Percentiles rank a stretch among this genome's conserved stretches.
These are phyloP conservation scores for Eretmocerus hayati DNA, from an alignment of 2,888 invertebrate species.

Conservation along the genomic window DNA sequence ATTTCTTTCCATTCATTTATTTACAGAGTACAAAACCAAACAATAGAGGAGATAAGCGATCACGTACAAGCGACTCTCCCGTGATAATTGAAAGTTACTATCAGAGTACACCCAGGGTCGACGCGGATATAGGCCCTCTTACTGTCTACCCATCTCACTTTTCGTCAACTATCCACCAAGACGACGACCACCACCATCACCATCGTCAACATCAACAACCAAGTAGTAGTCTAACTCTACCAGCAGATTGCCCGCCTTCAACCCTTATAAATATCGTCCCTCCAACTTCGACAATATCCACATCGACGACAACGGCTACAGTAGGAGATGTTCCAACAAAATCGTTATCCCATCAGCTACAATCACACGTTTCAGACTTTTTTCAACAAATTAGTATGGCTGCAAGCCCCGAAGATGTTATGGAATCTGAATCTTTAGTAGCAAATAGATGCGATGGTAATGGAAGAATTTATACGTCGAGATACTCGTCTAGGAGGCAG, in stretches of 20 bases:
- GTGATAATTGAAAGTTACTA: conserved; percentile 39
- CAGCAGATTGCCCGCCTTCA: too few relatives aligned
- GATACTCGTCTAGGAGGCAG: conserved; percentile 4
- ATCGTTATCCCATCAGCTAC: conserved; percentile 30
- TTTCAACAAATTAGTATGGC: conserved; percentile 44
- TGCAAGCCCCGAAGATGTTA: conserved; percentile 44
- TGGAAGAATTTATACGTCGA: too few relatives aligned
- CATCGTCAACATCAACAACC: not conserved
- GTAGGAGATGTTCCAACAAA: conserved; percentile 35
- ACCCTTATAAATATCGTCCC: too few relatives aligned
- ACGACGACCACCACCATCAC: too few relatives aligned
- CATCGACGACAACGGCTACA: conserved; percentile 34
- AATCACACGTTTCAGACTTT: conserved; percentile 44
- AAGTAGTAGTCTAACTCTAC: too few relatives aligned
- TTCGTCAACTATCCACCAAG: too few relatives aligned
- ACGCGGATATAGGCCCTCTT: conserved; percentile 42
- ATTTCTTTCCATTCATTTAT: too few relatives aligned
- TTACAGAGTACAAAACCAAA: conserved; percentile 40
- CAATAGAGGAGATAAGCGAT: conserved; percentile 35
- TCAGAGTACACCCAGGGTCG: conserved; percentile 43
- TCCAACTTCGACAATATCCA: too few relatives aligned
- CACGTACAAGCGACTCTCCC: conserved; percentile 30
- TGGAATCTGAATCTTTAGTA: conserved; percentile 41
- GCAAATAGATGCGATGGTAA: too few relatives aligned
- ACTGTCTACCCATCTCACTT: conserved; percentile 31